These are phyloP conservation scores for Lasioglossum leucozonium DNA, from an alignment of 2,888 invertebrate genomes.

Conservation along the genomic window DNA sequence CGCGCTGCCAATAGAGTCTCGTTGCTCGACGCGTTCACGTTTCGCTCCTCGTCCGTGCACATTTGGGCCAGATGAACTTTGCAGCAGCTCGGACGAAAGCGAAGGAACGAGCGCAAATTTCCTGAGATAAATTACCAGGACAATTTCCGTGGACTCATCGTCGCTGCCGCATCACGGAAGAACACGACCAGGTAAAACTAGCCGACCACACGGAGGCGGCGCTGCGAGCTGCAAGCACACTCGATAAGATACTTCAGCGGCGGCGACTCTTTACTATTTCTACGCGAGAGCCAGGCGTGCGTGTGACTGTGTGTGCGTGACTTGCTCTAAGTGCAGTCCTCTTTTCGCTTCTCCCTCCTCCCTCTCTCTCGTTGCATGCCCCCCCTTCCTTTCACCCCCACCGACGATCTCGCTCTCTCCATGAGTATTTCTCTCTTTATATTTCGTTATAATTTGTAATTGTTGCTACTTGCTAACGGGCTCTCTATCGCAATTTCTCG, in stretches of 20 bases:
- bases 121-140: too few relatives aligned
- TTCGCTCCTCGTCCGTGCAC: neutral
- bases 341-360: neutral
- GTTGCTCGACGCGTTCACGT: neutral
- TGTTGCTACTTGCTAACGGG: neutral
- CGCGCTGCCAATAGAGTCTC: neutral
- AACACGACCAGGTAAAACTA: constrained; percentile 26
- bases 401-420: neutral
- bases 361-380: neutral
- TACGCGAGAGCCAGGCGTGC: neutral
- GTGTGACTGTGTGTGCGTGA: neutral
- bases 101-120: constrained; percentile 13
- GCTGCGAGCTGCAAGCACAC: constrained; percentile 51
- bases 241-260: constrained; percentile 46
- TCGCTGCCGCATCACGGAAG: constrained; percentile 24
- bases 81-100: neutral
- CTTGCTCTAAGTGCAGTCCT: constrained; percentile 6
- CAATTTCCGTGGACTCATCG: constrained; percentile 17
- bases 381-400: too few relatives aligned
- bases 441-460: neutral
- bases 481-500: neutral
- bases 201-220: constrained; percentile 58
- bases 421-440: neutral
- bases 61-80: constrained; percentile 23
- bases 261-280: constrained; percentile 22